A percentile compares a stretch with the other conserved stretches of the same genome.
Evolutionary conservation across 2,113 vertebrate species (phyloP).

Genomic region (Pelvicachromis taeniatus): DNA sequence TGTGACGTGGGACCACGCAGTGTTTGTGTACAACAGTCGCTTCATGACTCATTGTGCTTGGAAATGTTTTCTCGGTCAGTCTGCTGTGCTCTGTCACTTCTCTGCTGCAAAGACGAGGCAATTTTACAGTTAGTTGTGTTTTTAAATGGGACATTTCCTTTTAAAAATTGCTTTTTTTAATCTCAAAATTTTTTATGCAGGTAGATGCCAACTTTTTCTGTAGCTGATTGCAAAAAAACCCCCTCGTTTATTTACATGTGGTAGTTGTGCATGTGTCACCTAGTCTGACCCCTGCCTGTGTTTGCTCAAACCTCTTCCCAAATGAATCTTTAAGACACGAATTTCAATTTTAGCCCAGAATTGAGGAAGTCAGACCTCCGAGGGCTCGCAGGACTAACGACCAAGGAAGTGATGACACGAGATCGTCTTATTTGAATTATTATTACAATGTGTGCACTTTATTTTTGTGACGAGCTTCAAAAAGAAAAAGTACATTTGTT

Average conservation of each 20-base stretch:
- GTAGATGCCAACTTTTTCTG: neutral
- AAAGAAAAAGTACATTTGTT: neutral
- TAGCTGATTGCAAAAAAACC: neutral
- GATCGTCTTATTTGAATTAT: neutral
- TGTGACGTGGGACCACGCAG: slow-evolving; percentile 21
- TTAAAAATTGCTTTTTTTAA: neutral
- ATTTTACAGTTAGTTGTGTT: neutral
- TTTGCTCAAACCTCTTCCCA: neutral
- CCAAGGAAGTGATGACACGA: neutral
- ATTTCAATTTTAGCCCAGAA: neutral
- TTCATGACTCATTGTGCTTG: slow-evolving; percentile 20
- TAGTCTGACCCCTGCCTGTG: neutral
- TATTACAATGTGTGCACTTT: neutral
- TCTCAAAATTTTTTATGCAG: neutral
- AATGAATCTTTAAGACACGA: neutral
- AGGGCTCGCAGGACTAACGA: neutral
- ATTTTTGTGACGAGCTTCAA: neutral
- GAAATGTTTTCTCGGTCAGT: neutral
- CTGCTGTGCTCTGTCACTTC: neutral
- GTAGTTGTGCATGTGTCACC: neutral
- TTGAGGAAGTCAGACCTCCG: neutral
- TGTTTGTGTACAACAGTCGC: slow-evolving; percentile 27
- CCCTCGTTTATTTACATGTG: neutral
- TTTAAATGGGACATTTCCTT: neutral
- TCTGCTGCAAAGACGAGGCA: neutral